Base-by-base conservation (phyloP, 2,888 invertebrate genomes). In the Eulithis testata region DNA sequence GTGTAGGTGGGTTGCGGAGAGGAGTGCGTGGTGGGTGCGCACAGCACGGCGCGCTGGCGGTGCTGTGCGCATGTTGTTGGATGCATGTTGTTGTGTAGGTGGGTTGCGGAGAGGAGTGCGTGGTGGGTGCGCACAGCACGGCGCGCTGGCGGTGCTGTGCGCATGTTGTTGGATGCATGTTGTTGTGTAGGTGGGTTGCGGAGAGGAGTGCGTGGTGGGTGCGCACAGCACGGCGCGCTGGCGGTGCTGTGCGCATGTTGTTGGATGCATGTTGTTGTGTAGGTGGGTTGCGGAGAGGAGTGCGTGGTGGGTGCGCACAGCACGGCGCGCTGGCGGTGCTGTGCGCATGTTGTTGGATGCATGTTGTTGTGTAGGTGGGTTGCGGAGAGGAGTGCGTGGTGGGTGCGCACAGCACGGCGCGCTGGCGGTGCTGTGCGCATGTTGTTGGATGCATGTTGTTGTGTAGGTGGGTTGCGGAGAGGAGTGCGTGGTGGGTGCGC, bases 181-280 rank as follows among this genome's bases (percentile, higher is more conserved):
- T n/a, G 7, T n/a, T 45, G 40, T 52, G 61, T 79, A 94, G 94
- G 94, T 94, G 71, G 95, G 95, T 31, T 94, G 94, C 73, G 93
- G 94, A 73, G 96, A 97, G 75, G 94, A 95, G 80, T 94, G 96
- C 85, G 95, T 96, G 76, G 96, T 97, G 83, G 94, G 95, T 11
- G 97, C 97, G 37, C 96, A 96, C 84, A 95, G 95, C 96, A 97
- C 88, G 95, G 97, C 27, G 96, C 70, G 94, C 96, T 78, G 89
- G 94, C 61, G 2, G 94, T 98, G 73, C 96, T n/a, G 96, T 62
- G 98, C 98, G 49, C 98, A n/a, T n/a, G n/a, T n/a, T n/a, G n/a
- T n/a, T n/a, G n/a, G n/a, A n/a, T n/a, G n/a, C n/a, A n/a, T n/a
- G n/a, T n/a, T n/a, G 7, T n/a, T 45, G 40, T 52, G 61, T 79